Base-by-base conservation (phyloP, 2,797 vertebrate species). In the Pogonophryne albipinna region DNA sequence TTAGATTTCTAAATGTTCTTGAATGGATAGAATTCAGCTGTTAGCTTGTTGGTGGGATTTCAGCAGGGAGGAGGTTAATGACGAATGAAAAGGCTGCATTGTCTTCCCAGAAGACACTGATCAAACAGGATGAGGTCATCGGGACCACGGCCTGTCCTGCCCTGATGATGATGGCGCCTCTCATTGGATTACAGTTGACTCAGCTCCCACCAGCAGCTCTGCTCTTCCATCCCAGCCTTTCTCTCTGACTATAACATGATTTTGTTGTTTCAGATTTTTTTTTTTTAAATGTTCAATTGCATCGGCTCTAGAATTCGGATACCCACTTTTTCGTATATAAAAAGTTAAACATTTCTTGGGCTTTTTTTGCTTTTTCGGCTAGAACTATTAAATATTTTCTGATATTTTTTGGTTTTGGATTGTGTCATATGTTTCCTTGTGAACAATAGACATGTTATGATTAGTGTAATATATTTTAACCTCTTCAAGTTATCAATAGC, bases 71-170 rank as follows among this genome's bases (percentile, higher is more conserved):
- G 82, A 83, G 81, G 88, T 89, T 84, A 86, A 85, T 62, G 74
- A 59, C 63, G 66, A 68, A 91, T 92, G 78, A 93, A 93, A 89
- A 91, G 90, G 80, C 79, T 81, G 56, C 85, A 91, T 94, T 95
- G 93, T 94, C 80, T 88, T 84, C 83, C 74, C 78, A 84, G 88
- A 92, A 93, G 88, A 92, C 91, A 88, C 65, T 81, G 92, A 93
- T 94, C 92, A 92, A 92, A 92, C 87, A 82, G 80, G 86, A 90
- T 94, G 93, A 95, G 91, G 91, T 95, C 93, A 95, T 89, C 67
- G 57, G 80, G 85, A 89, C 85, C 77, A 78, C 76, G 82, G 90
- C 77, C 65, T 75, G 87, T 80, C 74, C 88, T 78, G 72, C 77
- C 71, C 85, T 83, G 84, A 87, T 76, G 90, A 86, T 81, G 84